Percentiles rank a stretch among this genome's conserved stretches.
Conservation (phyloP, 2,113 vertebrate species). For the Antigone vipio region DNA sequence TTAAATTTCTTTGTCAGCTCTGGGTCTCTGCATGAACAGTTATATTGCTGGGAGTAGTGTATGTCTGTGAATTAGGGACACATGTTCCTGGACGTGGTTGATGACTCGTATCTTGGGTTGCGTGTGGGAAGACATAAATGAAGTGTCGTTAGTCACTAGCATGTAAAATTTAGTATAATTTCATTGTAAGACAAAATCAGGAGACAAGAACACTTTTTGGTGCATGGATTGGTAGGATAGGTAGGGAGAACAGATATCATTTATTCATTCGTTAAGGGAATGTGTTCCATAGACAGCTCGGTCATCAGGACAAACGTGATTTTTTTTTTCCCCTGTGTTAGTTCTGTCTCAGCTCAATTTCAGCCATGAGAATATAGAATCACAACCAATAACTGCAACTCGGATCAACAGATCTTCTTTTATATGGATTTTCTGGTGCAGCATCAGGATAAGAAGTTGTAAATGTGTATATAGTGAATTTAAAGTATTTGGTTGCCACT, state of each 20-base stretch:
- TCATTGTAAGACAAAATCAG: neutral
- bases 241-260: fast-evolving
- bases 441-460: neutral
- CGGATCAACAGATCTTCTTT: fast-evolving
- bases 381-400: neutral
- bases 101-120: neutral
- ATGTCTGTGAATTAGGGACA: neutral
- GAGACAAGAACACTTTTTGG: neutral
- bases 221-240: neutral
- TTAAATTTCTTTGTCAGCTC: neutral
- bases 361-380: neutral
- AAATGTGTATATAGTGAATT: neutral
- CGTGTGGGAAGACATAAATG: fast-evolving
- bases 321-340: neutral
- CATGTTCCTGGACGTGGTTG: fast-evolving
- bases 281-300: neutral
- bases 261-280: neutral
- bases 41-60: neutral
- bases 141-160: neutral
- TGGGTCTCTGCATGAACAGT: neutral
- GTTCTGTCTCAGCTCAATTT: neutral
- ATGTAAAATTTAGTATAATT: neutral
- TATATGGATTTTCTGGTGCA: neutral
- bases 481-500: neutral
- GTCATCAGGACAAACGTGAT: neutral